These are phyloP conservation scores for Numenius arquata DNA, from an alignment of 2,113 vertebrate species.

Conservation along the genomic window DNA sequence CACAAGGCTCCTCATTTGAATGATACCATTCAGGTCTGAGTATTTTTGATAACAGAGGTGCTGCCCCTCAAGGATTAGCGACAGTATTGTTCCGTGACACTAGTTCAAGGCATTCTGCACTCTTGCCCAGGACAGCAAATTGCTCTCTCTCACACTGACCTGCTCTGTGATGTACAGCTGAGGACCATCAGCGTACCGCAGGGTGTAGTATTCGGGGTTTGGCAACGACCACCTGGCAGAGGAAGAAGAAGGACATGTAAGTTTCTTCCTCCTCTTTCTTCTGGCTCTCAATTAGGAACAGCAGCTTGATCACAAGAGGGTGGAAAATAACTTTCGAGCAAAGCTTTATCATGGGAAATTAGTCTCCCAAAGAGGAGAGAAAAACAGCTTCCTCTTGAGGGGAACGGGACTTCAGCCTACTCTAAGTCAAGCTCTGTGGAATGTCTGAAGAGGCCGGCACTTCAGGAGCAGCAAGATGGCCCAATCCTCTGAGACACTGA, in stretches of 20 bases:
- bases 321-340: background rate
- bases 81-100: background rate
- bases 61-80: background rate
- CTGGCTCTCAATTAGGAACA: background rate
- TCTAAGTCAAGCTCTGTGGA: background rate
- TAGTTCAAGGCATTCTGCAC: background rate
- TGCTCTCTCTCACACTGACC: slow-evolving; percentile 70
- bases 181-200: slow-evolving; percentile 93
- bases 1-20: background rate
- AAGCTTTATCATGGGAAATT: background rate
- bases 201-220: slow-evolving; percentile 92
- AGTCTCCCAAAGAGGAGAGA: background rate
- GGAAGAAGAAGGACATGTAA: background rate
- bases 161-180: slow-evolving; percentile 98
- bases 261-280: background rate
- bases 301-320: background rate
- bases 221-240: slow-evolving; percentile 89
- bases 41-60: background rate
- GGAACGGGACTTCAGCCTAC: background rate
- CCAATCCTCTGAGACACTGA: background rate
- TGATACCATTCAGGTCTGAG: background rate
- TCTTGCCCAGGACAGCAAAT: background rate
- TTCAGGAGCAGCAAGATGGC: background rate
- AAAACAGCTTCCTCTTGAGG: background rate
- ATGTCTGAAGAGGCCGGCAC: background rate